These are phyloP conservation scores for Corydoras sp. DNA, from an alignment of 2,113 vertebrate species.

Conservation along the genomic window DNA sequence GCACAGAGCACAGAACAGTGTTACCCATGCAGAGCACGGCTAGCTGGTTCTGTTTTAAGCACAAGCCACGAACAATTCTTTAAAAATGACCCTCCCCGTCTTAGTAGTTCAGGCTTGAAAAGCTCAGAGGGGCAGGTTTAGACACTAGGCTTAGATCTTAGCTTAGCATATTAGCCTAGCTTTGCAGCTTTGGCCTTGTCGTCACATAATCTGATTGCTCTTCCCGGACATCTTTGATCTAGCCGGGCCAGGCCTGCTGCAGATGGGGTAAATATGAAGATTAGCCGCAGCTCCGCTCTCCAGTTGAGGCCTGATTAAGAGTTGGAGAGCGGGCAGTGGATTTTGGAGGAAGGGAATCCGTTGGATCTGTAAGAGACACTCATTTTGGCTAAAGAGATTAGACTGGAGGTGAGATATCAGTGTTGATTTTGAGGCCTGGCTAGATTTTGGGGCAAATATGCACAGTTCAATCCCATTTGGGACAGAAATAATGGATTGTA, in stretches of 20 bases:
- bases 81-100: conserved; percentile 6
- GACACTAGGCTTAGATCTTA: conserved; percentile 33
- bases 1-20: too few relatives aligned
- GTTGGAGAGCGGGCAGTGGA: not conserved
- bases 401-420: too few relatives aligned
- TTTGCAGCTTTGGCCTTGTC: conserved; percentile 62
- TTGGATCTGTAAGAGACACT: too few relatives aligned
- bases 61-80: not conserved
- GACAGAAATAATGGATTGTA: too few relatives aligned
- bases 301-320: conserved; percentile 55
- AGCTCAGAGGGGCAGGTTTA: conserved; percentile 33
- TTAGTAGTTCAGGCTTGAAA: conserved; percentile 13
- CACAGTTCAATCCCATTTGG: too few relatives aligned
- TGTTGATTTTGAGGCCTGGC: too few relatives aligned
- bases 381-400: too few relatives aligned
- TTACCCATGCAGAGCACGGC: too few relatives aligned
- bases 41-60: too few relatives aligned
- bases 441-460: too few relatives aligned
- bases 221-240: conserved; percentile 86
- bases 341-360: too few relatives aligned
- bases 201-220: conserved; percentile 79
- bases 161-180: conserved; percentile 23
- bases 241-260: conserved; percentile 75
- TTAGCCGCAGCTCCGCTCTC: conserved; percentile 82
- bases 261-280: conserved; percentile 97